phyloP scores from a whole-genome alignment of 2,888 invertebrate genomes.

The Bellardia bayeri region DNA sequence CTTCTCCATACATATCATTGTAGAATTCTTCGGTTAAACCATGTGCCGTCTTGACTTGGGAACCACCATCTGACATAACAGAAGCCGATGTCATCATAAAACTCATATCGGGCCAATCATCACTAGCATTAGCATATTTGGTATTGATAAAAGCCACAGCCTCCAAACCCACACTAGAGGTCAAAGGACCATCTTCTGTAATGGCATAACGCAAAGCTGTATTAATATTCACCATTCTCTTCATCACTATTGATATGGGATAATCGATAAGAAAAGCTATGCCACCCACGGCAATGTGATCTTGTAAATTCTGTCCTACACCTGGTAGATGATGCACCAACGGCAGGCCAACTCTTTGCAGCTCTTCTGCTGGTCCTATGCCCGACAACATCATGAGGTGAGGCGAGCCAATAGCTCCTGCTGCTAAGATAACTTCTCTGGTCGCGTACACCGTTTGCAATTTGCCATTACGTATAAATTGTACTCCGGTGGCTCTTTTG shows the following conservation, averaged over 20 bases:
- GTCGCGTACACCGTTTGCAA: slow-evolving; percentile 84
- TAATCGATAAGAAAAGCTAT: slow-evolving; percentile 92
- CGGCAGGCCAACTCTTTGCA: slow-evolving; percentile 89
- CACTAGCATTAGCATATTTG: slow-evolving; percentile 93
- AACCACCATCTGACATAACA: slow-evolving; percentile 93
- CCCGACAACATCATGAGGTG: slow-evolving; percentile 96
- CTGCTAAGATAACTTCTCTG: slow-evolving; percentile 84
- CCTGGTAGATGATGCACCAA: slow-evolving; percentile 91
- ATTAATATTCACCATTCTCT: slow-evolving; percentile 92
- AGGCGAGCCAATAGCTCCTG: slow-evolving; percentile 95
- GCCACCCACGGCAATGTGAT: slow-evolving; percentile 95
- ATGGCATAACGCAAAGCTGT: slow-evolving; percentile 93
- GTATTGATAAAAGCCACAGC: slow-evolving; percentile 94
- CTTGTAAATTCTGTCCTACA: slow-evolving; percentile 94
- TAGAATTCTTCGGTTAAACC: slow-evolving; percentile 93
- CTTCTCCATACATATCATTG: slow-evolving; percentile 89
- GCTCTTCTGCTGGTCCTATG: slow-evolving; percentile 91
- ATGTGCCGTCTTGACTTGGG: slow-evolving; percentile 91
- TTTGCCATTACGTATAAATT: slow-evolving; percentile 88
- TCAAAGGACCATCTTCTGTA: slow-evolving; percentile 93
- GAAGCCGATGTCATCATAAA: slow-evolving; percentile 95
- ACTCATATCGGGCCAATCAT: slow-evolving; percentile 96
- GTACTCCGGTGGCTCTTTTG: slow-evolving; percentile 91
- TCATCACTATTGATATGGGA: slow-evolving; percentile 92
- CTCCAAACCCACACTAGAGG: slow-evolving; percentile 94